Base-by-base conservation (phyloP, 2,113 vertebrate genomes). In the Anthoscopus minutus region DNA sequence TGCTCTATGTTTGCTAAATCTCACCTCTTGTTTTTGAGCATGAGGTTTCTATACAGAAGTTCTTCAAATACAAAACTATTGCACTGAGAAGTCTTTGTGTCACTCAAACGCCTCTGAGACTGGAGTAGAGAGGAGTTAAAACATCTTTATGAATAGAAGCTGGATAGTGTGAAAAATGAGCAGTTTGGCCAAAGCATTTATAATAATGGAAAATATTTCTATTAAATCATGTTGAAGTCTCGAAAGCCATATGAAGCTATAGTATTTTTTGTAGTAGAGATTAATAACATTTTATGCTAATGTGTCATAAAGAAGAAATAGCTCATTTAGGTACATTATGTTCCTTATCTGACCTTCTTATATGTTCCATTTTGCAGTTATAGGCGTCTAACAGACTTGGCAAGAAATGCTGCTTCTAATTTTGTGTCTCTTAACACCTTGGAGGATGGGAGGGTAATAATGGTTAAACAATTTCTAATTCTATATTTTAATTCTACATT, bases 281-380 rank as follows among this genome's bases (percentile, higher is more conserved):
- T 95, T 91, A 91, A 88, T 80, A 72, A 76, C 92, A 64, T 47
- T 69, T 94, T 70, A 70, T 88, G 38, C 64, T 95, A 81, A 87
- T 93, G 30, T 80, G 42, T 83, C 74, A 66, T 81, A 66, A 91
- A 71, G 67, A 90, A 85, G 30, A 80, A 91, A 72, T 72, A 77
- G 71, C 33, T 87, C 27, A 62, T 83, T 65, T 86, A 72, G 30
- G 84, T 88, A 91, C 86, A 79, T 20, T 87, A 15, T 89, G 79
- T 87, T 96, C 89, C 78, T 94, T 92, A 89, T 91, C 89, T 96
- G 66, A 76, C 58, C 87, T 95, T 85, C 35, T 94, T 92, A 31
- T 12, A n/a, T 61, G 48, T 20, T 90, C 44, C n/a, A 10, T 69
- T 94, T 92, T 80, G 62, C 50, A 40, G 15, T 89, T 81, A 22